Base-by-base conservation (phyloP, 2,113 vertebrate species). In the Haliaeetus leucogaster region DNA sequence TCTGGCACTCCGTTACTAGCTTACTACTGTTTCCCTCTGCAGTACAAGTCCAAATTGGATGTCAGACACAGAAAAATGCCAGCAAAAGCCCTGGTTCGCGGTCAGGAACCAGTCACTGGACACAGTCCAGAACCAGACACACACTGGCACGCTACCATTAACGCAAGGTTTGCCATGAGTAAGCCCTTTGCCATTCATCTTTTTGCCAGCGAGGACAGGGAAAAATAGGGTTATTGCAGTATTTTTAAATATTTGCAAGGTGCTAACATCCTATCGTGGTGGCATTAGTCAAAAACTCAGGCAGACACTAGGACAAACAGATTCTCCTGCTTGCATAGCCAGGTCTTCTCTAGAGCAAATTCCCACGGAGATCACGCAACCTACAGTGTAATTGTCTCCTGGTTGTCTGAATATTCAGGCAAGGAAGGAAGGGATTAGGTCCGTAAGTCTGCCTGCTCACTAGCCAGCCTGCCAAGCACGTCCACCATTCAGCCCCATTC, bases 1-100 rank as follows among this genome's bases (percentile, higher is more conserved):
- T 94, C 86, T 89, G 92, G 91, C 94, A 95, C 83, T 91, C 68
- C 0, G 13, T 68, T 95, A 84, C 89, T 61, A 91, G 93, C 86
- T 92, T 92, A 95, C 91, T 91, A 95, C 86, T 86, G 90, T 83
- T 95, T 96, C 85, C 74, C 80, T 89, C 80, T 86, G 65, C 83
- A 72, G 52, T 56, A 70, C 80, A 84, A 83, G 91, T 92, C 93
- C 95, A 95, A 86, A 76, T 82, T 87, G 89, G 92, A 93, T 43
- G 90, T 89, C 86, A 95, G 72, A 93, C 76, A 52, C 63, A 87
- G 70, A 38, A 80, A 91, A 97, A 95, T 63, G 93, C 81, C 97
- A 97, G 81, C 73, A 93, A 93, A 91, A 87, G 61, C 96, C 84
- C 81, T 1, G 0, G 73, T 89, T 87, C 81, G 55, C 68, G 78